These are phyloP conservation scores for Drosophila neoperkinsi DNA, from an alignment of 2,888 invertebrate species.

Conservation along the genomic window DNA sequence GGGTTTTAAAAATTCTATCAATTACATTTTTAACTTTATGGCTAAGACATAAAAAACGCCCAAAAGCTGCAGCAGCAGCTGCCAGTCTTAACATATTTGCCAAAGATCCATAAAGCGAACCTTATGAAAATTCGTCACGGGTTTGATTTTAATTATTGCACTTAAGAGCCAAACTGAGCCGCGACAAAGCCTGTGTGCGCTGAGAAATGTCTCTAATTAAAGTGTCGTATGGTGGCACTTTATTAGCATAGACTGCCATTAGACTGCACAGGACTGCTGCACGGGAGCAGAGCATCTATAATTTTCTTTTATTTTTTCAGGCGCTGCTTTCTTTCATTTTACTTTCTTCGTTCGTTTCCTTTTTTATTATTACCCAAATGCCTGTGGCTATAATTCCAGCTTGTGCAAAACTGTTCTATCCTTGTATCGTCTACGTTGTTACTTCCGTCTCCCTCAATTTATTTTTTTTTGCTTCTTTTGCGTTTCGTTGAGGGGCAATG, in stretches of 20 bases:
- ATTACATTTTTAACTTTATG: conserved; percentile 73
- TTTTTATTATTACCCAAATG: conserved; percentile 70
- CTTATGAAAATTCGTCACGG: conserved; percentile 35
- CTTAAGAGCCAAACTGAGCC: conserved; percentile 37
- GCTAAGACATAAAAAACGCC: conserved; percentile 48
- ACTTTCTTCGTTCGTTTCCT: conserved; percentile 39
- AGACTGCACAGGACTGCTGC: conserved; percentile 21
- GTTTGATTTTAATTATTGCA: conserved; percentile 68
- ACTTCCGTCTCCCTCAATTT: conserved; percentile 26
- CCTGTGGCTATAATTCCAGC: conserved; percentile 68
- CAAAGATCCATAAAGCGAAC: conserved; percentile 37
- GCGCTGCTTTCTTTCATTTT: conserved; percentile 29
- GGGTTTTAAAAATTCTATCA: conserved; percentile 79
- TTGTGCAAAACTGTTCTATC: conserved; percentile 63
- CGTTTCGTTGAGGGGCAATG: conserved; percentile 58
- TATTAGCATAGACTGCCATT: conserved; percentile 69
- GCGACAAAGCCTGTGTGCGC: not conserved
- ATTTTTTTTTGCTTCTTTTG: conserved; percentile 28
- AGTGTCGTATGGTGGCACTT: conserved; percentile 64
- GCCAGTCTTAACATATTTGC: conserved; percentile 28
- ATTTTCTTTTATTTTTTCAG: conserved; percentile 24
- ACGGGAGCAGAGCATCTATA: conserved; percentile 20
- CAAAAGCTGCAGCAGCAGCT: conserved; percentile 33
- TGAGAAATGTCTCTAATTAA: conserved; percentile 59
- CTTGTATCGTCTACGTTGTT: conserved; percentile 51